These are phyloP conservation scores for Ptychadena robeensis DNA, from an alignment of 2,797 vertebrate genomes.

Conservation along the genomic window DNA sequence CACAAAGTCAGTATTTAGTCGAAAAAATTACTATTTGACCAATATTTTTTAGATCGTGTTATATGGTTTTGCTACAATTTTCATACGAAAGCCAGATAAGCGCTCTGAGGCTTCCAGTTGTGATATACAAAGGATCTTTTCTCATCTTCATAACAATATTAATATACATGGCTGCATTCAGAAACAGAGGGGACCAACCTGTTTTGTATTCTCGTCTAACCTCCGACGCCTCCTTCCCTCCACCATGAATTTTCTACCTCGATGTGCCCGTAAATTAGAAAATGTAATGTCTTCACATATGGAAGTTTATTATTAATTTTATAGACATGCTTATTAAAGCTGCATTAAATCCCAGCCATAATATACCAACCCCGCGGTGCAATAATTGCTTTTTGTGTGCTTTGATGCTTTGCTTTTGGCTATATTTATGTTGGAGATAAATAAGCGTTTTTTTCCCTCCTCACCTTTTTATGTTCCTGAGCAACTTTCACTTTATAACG, in stretches of 20 bases:
- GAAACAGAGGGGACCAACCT: neutral
- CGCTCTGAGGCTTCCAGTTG: too few relatives aligned
- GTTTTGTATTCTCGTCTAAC: slow-evolving; percentile 1
- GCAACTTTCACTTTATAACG: slow-evolving; percentile 39
- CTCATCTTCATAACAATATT: neutral
- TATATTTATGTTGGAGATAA: slow-evolving; percentile 28
- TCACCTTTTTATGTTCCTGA: slow-evolving; percentile 6
- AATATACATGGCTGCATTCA: neutral
- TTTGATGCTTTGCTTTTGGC: slow-evolving; percentile 35
- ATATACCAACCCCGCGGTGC: neutral
- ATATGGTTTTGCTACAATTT: too few relatives aligned
- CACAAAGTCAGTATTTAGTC: too few relatives aligned
- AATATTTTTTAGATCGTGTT: too few relatives aligned
- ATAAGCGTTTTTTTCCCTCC: slow-evolving; percentile 13
- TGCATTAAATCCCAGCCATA: slow-evolving; percentile 10
- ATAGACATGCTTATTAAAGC: slow-evolving; percentile 32
- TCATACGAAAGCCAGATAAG: too few relatives aligned
- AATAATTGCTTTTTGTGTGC: slow-evolving; percentile 37
- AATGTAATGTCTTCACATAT: slow-evolving; percentile 12
- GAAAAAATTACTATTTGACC: too few relatives aligned
- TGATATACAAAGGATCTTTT: neutral
- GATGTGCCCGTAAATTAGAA: neutral
- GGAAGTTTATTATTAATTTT: slow-evolving; percentile 30
- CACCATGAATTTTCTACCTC: neutral
- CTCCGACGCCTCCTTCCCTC: neutral